phyloP scores from a whole-genome alignment of 2,888 invertebrate genomes.

The Colletes collaris region DNA sequence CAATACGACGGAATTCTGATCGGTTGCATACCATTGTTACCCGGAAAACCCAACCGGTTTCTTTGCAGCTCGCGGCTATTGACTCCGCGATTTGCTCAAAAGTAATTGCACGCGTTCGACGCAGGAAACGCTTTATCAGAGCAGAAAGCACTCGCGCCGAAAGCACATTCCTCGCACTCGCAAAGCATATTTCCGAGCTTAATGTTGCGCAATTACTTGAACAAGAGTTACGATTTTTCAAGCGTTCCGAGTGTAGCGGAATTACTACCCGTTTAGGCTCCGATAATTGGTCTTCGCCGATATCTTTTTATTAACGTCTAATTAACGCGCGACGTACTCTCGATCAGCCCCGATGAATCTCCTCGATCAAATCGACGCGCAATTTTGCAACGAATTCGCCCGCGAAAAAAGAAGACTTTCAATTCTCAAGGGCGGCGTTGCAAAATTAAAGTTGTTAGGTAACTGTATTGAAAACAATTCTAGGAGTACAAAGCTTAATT shows the following conservation, averaged over 20 bases:
- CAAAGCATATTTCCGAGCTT: conserved; percentile 37
- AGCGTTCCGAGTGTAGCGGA: neutral
- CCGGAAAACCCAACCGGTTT: conserved; percentile 10
- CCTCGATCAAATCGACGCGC: too few species aligned
- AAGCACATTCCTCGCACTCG: conserved; percentile 49
- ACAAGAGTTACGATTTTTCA: conserved; percentile 4
- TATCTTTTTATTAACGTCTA: neutral
- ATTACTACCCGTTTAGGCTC: neutral
- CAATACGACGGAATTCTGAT: neutral
- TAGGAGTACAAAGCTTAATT: too few species aligned
- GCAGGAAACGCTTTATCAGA: conserved; percentile 40
- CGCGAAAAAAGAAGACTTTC: too few species aligned
- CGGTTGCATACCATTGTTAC: neutral
- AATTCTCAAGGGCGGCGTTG: too few species aligned
- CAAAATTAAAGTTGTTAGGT: too few species aligned
- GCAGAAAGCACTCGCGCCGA: conserved; percentile 45
- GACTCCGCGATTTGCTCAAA: conserved; percentile 14
- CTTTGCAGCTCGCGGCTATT: neutral
- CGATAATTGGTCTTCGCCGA: neutral
- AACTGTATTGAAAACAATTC: too few species aligned
- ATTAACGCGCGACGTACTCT: conserved; percentile 8
- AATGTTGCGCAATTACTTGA: conserved; percentile 17
- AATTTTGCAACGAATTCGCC: too few species aligned
- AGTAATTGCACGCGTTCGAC: conserved; percentile 1
- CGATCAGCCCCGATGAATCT: conserved; percentile 6